Evolutionary conservation across 1,140 invertebrate genomes (phyloP), one percentile per base, ranked within the genome.

Genomic region (Megathymus violae): DNA sequence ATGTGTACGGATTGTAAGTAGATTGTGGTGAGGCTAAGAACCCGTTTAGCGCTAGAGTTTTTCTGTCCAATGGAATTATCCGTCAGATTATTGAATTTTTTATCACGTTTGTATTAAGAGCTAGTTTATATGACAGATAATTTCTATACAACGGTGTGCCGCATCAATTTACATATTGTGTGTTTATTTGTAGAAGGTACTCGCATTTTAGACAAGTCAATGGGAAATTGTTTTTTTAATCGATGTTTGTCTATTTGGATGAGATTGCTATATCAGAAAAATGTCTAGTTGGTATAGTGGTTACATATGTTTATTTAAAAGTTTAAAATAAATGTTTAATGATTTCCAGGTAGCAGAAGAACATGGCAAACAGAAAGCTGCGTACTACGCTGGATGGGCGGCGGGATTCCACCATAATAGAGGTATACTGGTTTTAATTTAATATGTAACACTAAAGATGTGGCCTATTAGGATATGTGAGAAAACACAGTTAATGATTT

Each of bases 321-420:
- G 19, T 22, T n/a, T n/a, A n/a, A 16, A 22, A 34, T 22, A 25
- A 51, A 36, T 54, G 13, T 11, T 7, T 11, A 11, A 50, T 50
- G 14, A 50, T 34, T 80, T 75, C 1, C 64, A 90, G 88, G 91
- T 98, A 72, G 98, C 97, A 0, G 97, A 98, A 84, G 97, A 98
- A 84, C 97, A 98, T 82, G 96, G 97, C 9, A 97, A 98, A 84
- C 95, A 96, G 80, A 97, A 97, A 78, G 96, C 96, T 0, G 89
- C 91, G 0, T 89, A 90, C 69, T 92, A 91, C 72, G 88, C 89
- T 4, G 91, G 89, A 11, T 92, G 89, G 89, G 82, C 87, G 58
- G 90, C 88, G 3, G 88, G 88, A 2, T 89, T 88, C 54, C 85
- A 90, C 17, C 89, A 91, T 40, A 91, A 89, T 68, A 74, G 90